These are phyloP conservation scores for Kryptopterus vitreolus DNA, from an alignment of 2,797 vertebrate species.

Conservation along the genomic window DNA sequence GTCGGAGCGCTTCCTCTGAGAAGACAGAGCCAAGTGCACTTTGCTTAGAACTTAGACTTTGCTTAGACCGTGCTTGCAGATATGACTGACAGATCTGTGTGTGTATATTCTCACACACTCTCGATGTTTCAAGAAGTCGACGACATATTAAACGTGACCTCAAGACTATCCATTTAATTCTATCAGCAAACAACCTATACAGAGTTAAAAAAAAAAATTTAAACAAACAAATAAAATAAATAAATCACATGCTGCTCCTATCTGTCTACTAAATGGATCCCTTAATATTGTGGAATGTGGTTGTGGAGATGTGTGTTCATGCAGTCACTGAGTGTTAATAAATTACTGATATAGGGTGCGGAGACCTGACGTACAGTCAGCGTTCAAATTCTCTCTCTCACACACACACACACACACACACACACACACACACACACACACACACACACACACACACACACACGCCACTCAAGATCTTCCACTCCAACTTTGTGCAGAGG, in stretches of 20 bases:
- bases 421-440: too few relatives aligned
- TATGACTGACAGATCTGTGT: not conserved
- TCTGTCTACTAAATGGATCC: not conserved
- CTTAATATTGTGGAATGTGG: too few relatives aligned
- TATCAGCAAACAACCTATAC: not conserved
- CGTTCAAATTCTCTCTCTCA: too few relatives aligned
- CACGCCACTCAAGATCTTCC: too few relatives aligned
- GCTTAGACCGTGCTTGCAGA: not conserved
- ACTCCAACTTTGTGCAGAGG: too few relatives aligned
- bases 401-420: too few relatives aligned
- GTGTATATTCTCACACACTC: not conserved
- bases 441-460: too few relatives aligned
- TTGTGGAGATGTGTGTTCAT: too few relatives aligned
- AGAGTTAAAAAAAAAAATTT: not conserved
- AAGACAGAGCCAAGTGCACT: not conserved
- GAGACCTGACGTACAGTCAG: too few relatives aligned
- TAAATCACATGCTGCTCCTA: not conserved
- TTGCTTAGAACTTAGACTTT: not conserved
- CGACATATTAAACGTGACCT: not conserved
- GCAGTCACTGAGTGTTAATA: too few relatives aligned
- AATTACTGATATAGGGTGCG: too few relatives aligned
- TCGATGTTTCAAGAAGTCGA: not conserved
- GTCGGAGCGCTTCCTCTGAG: not conserved
- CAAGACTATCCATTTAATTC: not conserved
- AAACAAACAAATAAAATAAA: not conserved